These are phyloP conservation scores for Epinotia brunnichana DNA, from an alignment of 2,888 invertebrate species.

Conservation along the genomic window DNA sequence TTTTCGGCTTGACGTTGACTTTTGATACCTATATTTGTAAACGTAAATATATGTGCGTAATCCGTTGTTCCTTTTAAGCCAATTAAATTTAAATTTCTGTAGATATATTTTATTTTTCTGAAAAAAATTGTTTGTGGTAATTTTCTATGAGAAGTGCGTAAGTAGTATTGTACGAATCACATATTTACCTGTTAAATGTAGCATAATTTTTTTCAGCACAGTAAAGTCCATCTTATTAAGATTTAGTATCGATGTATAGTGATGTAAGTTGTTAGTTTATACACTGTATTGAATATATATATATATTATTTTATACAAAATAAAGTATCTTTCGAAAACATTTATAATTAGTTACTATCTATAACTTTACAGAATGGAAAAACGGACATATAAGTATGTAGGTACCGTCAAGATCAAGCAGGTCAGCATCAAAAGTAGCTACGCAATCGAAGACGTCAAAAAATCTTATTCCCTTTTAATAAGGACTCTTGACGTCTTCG, in stretches of 20 bases:
- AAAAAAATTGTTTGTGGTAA: background rate
- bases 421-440: too few species aligned
- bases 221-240: conserved; percentile 13
- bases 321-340: too few species aligned
- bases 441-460: too few species aligned
- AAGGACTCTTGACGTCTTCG: too few species aligned
- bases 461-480: too few species aligned
- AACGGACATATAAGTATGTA: too few species aligned
- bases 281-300: conserved; percentile 13
- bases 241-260: background rate
- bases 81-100: background rate
- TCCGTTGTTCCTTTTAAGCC: background rate
- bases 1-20: too few species aligned
- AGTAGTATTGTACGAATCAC: background rate
- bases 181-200: background rate
- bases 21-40: background rate
- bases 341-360: too few species aligned
- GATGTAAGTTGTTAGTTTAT: conserved; percentile 28
- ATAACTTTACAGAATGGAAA: too few species aligned
- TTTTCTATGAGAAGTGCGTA: background rate
- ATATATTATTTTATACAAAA: conserved; percentile 26
- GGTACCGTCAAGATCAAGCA: too few species aligned
- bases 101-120: background rate
- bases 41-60: background rate
- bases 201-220: background rate